A percentile compares a stretch with the other conserved stretches of the same genome.
phyloP scores from a whole-genome alignment of 2,888 invertebrate species.

The Drosophila fungiperda region DNA sequence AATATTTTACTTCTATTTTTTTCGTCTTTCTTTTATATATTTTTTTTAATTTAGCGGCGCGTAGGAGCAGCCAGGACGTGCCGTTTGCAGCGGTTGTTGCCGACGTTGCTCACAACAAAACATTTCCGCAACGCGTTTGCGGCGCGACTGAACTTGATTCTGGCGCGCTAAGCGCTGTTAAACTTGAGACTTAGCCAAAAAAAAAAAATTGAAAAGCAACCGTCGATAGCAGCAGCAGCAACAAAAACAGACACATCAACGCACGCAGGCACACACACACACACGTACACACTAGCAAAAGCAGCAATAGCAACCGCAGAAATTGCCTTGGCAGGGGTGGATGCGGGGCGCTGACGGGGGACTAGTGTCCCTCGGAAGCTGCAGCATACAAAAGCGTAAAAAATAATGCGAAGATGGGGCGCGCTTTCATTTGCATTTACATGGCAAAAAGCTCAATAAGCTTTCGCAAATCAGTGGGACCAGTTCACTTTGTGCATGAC shows the following conservation, averaged over 20 bases:
- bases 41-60: slow-evolving; percentile 6
- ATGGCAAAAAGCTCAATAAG: slow-evolving; percentile 32
- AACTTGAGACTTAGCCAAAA: slow-evolving; percentile 79
- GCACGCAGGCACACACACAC: neutral
- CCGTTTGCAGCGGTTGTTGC: slow-evolving; percentile 43
- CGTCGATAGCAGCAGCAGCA: slow-evolving; percentile 47
- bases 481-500: slow-evolving; percentile 2
- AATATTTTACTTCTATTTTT: neutral
- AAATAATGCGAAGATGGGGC: slow-evolving; percentile 21
- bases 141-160: slow-evolving; percentile 82
- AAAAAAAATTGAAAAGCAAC: slow-evolving; percentile 65
- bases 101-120: slow-evolving; percentile 75
- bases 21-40: neutral
- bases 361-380: slow-evolving; percentile 60
- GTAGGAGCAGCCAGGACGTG: slow-evolving; percentile 25
- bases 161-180: slow-evolving; percentile 80
- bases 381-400: slow-evolving; percentile 30
- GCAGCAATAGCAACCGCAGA: slow-evolving; percentile 35
- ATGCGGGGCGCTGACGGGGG: slow-evolving; percentile 23
- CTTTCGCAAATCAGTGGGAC: slow-evolving; percentile 13
- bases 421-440: slow-evolving; percentile 45
- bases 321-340: slow-evolving; percentile 49
- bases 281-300: neutral
- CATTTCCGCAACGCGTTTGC: slow-evolving; percentile 82
- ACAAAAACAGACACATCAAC: slow-evolving; percentile 10